phyloP scores from a whole-genome alignment of 2,113 vertebrate genomes.

The Apteryx owenii region DNA sequence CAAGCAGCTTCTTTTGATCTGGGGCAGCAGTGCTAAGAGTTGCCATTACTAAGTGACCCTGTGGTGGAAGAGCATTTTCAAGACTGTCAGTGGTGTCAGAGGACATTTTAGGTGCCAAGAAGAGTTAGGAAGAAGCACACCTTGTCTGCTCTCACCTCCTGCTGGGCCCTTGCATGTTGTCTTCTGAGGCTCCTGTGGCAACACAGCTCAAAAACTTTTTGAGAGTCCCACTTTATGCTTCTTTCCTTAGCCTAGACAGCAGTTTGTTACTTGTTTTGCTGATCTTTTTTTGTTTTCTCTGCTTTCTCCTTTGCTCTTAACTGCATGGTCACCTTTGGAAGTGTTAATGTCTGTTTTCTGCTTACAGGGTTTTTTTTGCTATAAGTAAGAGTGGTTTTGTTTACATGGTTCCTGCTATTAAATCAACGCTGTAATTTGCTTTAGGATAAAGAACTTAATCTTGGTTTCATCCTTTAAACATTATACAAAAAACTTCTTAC shows the following conservation, averaged over 20 bases:
- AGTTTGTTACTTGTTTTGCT: neutral
- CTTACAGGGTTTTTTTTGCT: neutral
- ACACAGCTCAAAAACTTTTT: neutral
- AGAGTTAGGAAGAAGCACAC: neutral
- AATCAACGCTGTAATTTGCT: neutral
- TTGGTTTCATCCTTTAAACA: neutral
- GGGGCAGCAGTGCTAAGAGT: neutral
- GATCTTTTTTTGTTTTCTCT: neutral
- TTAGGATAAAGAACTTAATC: neutral
- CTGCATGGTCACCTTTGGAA: neutral
- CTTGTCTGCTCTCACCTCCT: neutral
- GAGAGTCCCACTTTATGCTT: neutral
- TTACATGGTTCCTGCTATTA: neutral
- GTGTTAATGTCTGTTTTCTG: neutral
- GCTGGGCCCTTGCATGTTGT: accelerated
- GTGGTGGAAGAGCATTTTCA: neutral
- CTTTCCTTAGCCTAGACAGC: neutral
- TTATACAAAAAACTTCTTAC: neutral
- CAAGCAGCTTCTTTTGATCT: neutral
- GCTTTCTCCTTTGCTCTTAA: neutral
- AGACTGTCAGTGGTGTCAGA: neutral
- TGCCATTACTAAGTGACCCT: too few relatives aligned
- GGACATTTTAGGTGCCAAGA: neutral
- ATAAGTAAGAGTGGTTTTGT: neutral
- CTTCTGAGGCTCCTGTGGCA: neutral